Base-by-base conservation (phyloP, 2,888 invertebrate species). In the Drosophila borborema region DNA sequence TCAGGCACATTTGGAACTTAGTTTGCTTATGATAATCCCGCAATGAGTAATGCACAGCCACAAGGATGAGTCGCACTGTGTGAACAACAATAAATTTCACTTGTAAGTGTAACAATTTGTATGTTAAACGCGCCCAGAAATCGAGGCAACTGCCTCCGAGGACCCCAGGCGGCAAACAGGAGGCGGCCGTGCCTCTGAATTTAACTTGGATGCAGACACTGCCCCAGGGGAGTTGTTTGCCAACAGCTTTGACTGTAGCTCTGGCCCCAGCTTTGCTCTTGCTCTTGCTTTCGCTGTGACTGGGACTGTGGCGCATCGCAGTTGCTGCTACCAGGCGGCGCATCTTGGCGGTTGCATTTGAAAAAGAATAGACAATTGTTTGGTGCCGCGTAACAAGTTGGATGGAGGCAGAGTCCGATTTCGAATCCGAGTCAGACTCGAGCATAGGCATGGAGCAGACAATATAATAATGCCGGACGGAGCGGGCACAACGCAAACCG, bases 51-150 rank as follows among this genome's bases (percentile, higher is more conserved):
- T 78, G 85, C 62, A 18, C 40, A 46, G 53, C 43, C 56, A 65
- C 65, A 63, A 62, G 68, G 71, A 70, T 78, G 68, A 69, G 66
- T 71, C 77, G 59, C 67, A 59, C 66, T 71, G 80, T 81, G 86
- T 75, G 82, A 74, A 66, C 75, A 82, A 89, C 80, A 91, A 91
- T 91, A 91, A 91, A 91, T 91, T 91, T 86, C 74, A 73, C 81
- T 89, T 89, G 89, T 90, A 92, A 91, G 89, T 91, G 90, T 91
- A 91, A 91, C 92, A 91, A 92, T 92, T 92, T 92, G 91, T 92
- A 91, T 86, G 86, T 86, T 89, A 86, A 87, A 80, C 77, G 86
- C 84, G 90, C 81, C 83, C 81, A 78, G 78, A 81, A 79, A 70
- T 45, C 64, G 64, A 58, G 53, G 28, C 66, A 61, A 58, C 64